A percentile compares a stretch with the other conserved stretches of the same genome.
phyloP scores from a whole-genome alignment of 2,888 invertebrate species.

The Ormyrus thymus region DNA sequence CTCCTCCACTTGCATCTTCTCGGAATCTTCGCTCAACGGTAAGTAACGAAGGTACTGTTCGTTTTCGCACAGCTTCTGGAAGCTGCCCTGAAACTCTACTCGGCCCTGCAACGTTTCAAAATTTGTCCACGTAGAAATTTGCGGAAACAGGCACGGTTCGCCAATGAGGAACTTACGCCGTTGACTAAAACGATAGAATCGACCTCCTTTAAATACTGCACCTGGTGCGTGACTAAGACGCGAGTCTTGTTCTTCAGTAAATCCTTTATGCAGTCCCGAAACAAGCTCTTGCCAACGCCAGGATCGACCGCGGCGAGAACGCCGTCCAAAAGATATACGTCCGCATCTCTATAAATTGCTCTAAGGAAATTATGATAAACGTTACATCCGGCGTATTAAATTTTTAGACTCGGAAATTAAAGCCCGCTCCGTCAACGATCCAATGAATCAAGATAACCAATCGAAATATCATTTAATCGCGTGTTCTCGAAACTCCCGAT shows the following conservation, averaged over 20 bases:
- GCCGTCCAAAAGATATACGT: constrained; percentile 87
- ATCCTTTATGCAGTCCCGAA: constrained; percentile 82
- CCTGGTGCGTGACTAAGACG: constrained; percentile 85
- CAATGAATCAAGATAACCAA: too few relatives aligned
- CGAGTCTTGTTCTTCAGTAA: constrained; percentile 82
- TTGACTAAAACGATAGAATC: constrained; percentile 66
- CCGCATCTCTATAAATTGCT: constrained; percentile 85
- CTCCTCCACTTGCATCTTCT: not conserved
- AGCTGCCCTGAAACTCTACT: constrained; percentile 78
- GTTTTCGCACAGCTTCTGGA: constrained; percentile 78
- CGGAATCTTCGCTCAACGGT: not conserved
- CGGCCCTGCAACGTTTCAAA: constrained; percentile 76
- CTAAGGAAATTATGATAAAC: constrained; percentile 67
- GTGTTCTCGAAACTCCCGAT: not conserved
- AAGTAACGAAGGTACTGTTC: constrained; percentile 60
- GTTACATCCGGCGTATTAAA: not conserved
- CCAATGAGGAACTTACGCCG: constrained; percentile 58
- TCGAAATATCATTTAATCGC: too few relatives aligned
- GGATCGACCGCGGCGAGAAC: constrained; percentile 88
- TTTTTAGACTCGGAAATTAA: not conserved
- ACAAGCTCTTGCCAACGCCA: constrained; percentile 84
- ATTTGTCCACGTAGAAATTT: not conserved
- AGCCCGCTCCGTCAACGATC: too few relatives aligned
- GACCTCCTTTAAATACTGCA: constrained; percentile 79
- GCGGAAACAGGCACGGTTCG: constrained; percentile 63